Percentiles rank a stretch among this genome's conserved stretches.
Conservation (phyloP, 2,888 invertebrate genomes). For the Drosophila cognata region DNA sequence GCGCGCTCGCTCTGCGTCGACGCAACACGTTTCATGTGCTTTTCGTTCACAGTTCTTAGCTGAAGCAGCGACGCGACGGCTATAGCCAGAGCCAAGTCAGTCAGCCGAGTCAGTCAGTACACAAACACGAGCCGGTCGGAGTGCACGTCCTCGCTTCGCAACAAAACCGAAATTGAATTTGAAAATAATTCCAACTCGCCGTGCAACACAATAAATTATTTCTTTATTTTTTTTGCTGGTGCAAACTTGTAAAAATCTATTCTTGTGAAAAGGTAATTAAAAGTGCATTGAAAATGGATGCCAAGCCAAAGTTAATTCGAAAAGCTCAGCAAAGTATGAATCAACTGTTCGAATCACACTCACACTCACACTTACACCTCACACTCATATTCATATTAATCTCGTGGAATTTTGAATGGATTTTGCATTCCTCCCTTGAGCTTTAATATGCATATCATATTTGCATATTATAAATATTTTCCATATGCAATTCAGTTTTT, state of each 20-base stretch:
- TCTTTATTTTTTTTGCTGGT: constrained; percentile 33
- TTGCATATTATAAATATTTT: constrained; percentile 6
- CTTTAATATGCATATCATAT: constrained; percentile 45
- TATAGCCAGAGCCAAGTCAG: constrained; percentile 22
- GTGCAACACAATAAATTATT: constrained; percentile 4
- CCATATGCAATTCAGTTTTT: constrained; percentile 6
- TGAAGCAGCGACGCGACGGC: neutral
- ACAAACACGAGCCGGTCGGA: constrained; percentile 27
- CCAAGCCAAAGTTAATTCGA: neutral
- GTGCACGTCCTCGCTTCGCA: constrained; percentile 15
- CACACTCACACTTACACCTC: neutral
- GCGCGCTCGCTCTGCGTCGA: neutral
- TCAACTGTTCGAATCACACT: neutral
- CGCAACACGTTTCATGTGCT: constrained; percentile 49
- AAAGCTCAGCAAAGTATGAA: constrained; percentile 7
- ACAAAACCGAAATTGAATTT: constrained; percentile 2
- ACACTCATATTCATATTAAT: constrained; percentile 1
- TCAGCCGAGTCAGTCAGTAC: constrained; percentile 31
- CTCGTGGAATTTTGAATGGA: neutral
- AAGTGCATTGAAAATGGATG: constrained; percentile 21
- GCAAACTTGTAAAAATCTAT: constrained; percentile 10
- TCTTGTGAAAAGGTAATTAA: constrained; percentile 30
- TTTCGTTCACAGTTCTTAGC: constrained; percentile 10
- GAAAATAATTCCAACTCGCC: neutral
- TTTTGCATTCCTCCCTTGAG: constrained; percentile 11